Percentiles rank a stretch among this genome's conserved stretches.
Conservation (phyloP, 1,140 invertebrate species). For the Drosophila nebulosa region DNA sequence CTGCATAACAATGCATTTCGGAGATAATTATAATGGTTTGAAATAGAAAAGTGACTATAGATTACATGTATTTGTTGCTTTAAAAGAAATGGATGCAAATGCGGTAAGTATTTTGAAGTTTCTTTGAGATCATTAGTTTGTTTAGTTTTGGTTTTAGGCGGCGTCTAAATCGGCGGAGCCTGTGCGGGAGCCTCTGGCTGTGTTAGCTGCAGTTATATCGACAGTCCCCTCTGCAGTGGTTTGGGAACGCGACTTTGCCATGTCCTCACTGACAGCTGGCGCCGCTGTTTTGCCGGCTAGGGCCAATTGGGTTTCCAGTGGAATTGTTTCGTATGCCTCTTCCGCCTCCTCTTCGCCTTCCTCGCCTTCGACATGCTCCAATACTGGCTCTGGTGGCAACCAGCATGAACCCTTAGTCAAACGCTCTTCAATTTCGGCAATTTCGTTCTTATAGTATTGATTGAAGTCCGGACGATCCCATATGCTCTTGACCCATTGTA, state of each 20-base stretch:
- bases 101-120: too few species aligned
- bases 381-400: constrained; percentile 53
- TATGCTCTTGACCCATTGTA: constrained; percentile 73
- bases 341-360: constrained; percentile 50
- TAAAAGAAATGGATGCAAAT: too few species aligned
- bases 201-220: not conserved
- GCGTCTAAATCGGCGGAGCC: too few species aligned
- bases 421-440: constrained; percentile 65
- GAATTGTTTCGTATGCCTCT: not conserved
- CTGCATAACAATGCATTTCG: too few species aligned
- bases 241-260: not conserved
- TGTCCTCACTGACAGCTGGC: not conserved
- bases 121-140: too few species aligned
- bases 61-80: too few species aligned
- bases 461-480: constrained; percentile 75
- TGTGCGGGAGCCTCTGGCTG: not conserved
- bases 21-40: too few species aligned
- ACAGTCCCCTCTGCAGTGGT: not conserved
- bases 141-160: too few species aligned
- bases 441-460: constrained; percentile 69
- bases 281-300: constrained; percentile 36
- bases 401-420: constrained; percentile 60
- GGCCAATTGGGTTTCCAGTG: constrained; percentile 35
- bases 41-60: too few species aligned
- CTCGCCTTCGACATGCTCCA: constrained; percentile 11